These are phyloP conservation scores for Rana temporaria DNA, from an alignment of 2,113 vertebrate species.

Conservation along the genomic window DNA sequence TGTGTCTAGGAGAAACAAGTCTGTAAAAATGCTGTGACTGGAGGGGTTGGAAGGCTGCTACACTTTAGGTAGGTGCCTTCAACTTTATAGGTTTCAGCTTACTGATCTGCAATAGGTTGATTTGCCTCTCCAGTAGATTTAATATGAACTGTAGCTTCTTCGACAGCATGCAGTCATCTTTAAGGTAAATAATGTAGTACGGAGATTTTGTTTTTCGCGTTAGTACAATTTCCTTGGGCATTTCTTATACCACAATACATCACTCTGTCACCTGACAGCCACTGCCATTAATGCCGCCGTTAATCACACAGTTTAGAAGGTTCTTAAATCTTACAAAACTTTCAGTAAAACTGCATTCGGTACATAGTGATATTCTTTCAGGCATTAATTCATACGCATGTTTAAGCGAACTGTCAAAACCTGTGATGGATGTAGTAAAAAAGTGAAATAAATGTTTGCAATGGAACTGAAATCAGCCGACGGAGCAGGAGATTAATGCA, in stretches of 20 bases:
- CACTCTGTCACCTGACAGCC: constrained; percentile 37
- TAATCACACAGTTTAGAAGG: constrained; percentile 43
- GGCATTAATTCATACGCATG: constrained; percentile 44
- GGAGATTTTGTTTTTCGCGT: neutral
- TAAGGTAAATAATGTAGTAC: constrained; percentile 22
- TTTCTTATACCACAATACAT: constrained; percentile 33
- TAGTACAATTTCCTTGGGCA: constrained; percentile 34
- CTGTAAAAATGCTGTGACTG: too few relatives aligned
- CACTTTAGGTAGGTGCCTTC: too few relatives aligned
- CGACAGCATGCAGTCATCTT: neutral
- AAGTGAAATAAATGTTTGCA: constrained; percentile 38
- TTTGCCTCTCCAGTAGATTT: too few relatives aligned
- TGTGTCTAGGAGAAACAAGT: too few relatives aligned
- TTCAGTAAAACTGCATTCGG: constrained; percentile 37
- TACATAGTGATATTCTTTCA: constrained; percentile 37
- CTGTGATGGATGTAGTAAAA: constrained; percentile 14
- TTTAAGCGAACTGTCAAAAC: constrained; percentile 38
- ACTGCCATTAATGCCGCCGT: constrained; percentile 25
- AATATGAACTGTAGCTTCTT: too few relatives aligned
- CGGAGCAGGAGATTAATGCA: constrained; percentile 9
- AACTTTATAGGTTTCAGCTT: too few relatives aligned
- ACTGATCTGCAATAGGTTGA: too few relatives aligned
- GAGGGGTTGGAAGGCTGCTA: too few relatives aligned
- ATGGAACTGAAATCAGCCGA: constrained; percentile 25
- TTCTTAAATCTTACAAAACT: constrained; percentile 47